phyloP scores from a whole-genome alignment of 1,140 invertebrate species.

The Olivierus martensii region DNA sequence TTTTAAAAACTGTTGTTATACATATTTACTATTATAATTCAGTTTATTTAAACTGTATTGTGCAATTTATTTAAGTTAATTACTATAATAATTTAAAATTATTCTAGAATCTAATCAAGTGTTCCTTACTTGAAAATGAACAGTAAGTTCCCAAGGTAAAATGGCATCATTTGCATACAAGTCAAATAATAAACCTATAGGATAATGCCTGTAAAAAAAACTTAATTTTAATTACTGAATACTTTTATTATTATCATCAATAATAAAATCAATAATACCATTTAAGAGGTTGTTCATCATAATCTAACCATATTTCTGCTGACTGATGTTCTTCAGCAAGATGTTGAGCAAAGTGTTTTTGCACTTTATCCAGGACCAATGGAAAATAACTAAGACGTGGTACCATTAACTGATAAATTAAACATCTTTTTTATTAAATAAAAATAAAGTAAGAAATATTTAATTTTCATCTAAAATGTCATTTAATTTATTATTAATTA shows the following conservation, averaged over 20 bases:
- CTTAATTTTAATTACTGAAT: too few relatives aligned
- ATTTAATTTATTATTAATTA: too few relatives aligned
- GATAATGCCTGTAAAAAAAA: slow-evolving; percentile 57
- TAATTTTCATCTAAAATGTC: too few relatives aligned
- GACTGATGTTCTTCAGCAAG: slow-evolving; percentile 65
- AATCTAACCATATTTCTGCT: slow-evolving; percentile 91
- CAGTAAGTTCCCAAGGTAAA: slow-evolving; percentile 83
- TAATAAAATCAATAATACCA: slow-evolving; percentile 39
- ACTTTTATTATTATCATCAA: too few relatives aligned
- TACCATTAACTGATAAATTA: slow-evolving; percentile 56
- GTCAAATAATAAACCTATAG: slow-evolving; percentile 89
- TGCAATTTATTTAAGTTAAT: too few relatives aligned
- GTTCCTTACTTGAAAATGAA: slow-evolving; percentile 60
- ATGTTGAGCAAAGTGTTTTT: slow-evolving; percentile 74
- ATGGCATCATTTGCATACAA: slow-evolving; percentile 52
- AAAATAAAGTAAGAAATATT: too few relatives aligned
- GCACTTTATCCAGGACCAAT: slow-evolving; percentile 86
- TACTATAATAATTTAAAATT: too few relatives aligned
- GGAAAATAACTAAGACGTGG: slow-evolving; percentile 91
- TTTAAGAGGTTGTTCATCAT: slow-evolving; percentile 78
- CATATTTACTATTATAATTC: too few relatives aligned
- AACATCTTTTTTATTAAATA: neutral
- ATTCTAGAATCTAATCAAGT: neutral
- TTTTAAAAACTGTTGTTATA: too few relatives aligned
- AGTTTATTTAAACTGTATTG: too few relatives aligned